A percentile compares a stretch with the other conserved stretches of the same genome.
Conservation (phyloP, 1,140 invertebrate genomes). For the Achatina immaculata region DNA sequence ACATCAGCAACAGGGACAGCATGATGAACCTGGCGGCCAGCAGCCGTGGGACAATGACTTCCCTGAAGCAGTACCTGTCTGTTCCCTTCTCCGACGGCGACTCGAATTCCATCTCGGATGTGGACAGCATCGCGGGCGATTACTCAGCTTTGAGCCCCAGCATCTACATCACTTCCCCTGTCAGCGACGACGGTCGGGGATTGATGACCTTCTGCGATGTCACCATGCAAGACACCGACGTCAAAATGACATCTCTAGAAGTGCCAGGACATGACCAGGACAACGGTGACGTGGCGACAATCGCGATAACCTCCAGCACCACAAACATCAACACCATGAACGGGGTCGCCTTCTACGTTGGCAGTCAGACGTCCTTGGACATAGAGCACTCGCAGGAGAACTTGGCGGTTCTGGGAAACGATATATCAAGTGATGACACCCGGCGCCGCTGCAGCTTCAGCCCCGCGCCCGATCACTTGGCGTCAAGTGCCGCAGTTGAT, state of each 20-base stretch:
- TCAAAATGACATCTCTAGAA: neutral
- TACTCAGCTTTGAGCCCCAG: slow-evolving; percentile 9
- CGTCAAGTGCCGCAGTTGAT: neutral
- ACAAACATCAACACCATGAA: neutral
- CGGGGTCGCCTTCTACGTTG: slow-evolving; percentile 19
- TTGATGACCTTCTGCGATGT: neutral
- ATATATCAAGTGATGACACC: neutral
- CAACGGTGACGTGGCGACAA: neutral
- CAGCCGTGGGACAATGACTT: slow-evolving; percentile 42
- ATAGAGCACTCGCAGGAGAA: slow-evolving; percentile 1
- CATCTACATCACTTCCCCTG: slow-evolving; percentile 35
- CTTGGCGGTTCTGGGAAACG: neutral
- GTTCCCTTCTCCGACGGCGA: slow-evolving; percentile 24
- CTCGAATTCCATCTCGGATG: slow-evolving; percentile 2
- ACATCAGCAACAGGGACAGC: slow-evolving; percentile 44
- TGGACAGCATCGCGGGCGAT: slow-evolving; percentile 26
- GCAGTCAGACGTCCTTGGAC: slow-evolving; percentile 25
- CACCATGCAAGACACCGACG: neutral
- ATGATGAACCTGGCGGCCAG: slow-evolving; percentile 45
- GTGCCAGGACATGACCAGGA: neutral
- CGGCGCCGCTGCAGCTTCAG: neutral
- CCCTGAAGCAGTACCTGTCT: slow-evolving; percentile 41
- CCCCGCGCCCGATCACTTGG: neutral
- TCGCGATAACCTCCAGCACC: neutral
- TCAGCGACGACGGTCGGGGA: slow-evolving; percentile 24